Conservation (phyloP, 1,140 invertebrate genomes). For the Doryteuthis pealeii region DNA sequence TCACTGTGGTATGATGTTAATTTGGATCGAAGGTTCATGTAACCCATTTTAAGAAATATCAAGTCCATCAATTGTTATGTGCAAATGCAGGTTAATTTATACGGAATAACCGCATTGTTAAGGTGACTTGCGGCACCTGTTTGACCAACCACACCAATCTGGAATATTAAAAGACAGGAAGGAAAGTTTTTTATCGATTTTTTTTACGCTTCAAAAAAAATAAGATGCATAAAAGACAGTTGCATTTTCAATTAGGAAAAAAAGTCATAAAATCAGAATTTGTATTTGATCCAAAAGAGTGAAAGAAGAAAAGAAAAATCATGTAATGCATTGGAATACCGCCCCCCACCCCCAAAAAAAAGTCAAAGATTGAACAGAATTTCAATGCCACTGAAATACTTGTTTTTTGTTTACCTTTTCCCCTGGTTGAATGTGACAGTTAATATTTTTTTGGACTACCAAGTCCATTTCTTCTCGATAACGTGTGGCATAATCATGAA, state of each 20-base stretch:
- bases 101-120: conserved; percentile 64
- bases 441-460: conserved; percentile 48
- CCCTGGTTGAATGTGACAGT: conserved; percentile 37
- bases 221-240: no score
- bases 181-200: no score
- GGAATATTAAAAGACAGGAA: neutral
- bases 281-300: no score
- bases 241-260: no score
- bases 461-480: conserved; percentile 50
- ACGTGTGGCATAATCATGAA: conserved; percentile 69
- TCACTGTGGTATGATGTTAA: conserved; percentile 87
- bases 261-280: no score
- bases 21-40: conserved; percentile 79
- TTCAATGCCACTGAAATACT: no score
- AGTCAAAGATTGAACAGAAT: no score
- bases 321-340: no score
- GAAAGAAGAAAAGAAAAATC: no score
- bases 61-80: conserved; percentile 88
- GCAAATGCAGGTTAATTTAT: conserved; percentile 68
- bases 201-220: no score
- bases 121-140: conserved; percentile 66
- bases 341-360: no score
- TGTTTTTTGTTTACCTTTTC: conserved; percentile 61
- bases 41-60: conserved; percentile 86
- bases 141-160: conserved; percentile 66